These are phyloP conservation scores for Leucoma salicis DNA, from an alignment of 2,888 invertebrate genomes.

Conservation along the genomic window DNA sequence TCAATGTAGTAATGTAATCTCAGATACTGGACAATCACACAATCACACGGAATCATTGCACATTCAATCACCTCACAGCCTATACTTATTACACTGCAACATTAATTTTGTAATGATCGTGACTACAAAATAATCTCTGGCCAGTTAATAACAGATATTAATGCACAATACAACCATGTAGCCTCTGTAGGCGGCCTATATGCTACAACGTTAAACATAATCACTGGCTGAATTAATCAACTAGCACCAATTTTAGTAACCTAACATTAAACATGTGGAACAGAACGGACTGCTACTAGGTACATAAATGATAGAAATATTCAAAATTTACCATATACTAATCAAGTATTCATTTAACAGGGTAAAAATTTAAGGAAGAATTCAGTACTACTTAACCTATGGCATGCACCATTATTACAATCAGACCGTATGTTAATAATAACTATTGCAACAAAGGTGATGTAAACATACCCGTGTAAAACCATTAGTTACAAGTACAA, in stretches of 20 bases:
- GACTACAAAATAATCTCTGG: conserved; percentile 22
- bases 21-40: conserved; percentile 38
- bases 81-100: conserved; percentile 20
- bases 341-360: conserved; percentile 21
- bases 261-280: conserved; percentile 38
- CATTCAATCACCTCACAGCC: conserved; percentile 53
- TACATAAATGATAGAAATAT: conserved; percentile 10
- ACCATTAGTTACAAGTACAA: neutral
- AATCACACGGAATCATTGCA: conserved; percentile 37
- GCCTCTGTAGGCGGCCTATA: neutral
- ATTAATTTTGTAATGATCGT: conserved; percentile 18
- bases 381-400: conserved; percentile 69
- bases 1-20: conserved; percentile 41
- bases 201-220: conserved; percentile 31
- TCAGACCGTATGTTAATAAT: conserved; percentile 65
- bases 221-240: conserved; percentile 52
- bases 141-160: conserved; percentile 20
- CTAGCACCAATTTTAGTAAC: conserved; percentile 67
- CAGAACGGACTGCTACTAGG: conserved; percentile 11
- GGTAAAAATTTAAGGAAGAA: conserved; percentile 27
- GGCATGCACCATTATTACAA: conserved; percentile 71
- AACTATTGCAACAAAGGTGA: conserved; percentile 34
- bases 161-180: neutral
- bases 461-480: conserved; percentile 12
- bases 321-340: conserved; percentile 15